Evolutionary conservation across 1,140 invertebrate genomes (phyloP), one percentile per base, ranked within the genome.

Genomic region (Drosophila tropicalis): DNA sequence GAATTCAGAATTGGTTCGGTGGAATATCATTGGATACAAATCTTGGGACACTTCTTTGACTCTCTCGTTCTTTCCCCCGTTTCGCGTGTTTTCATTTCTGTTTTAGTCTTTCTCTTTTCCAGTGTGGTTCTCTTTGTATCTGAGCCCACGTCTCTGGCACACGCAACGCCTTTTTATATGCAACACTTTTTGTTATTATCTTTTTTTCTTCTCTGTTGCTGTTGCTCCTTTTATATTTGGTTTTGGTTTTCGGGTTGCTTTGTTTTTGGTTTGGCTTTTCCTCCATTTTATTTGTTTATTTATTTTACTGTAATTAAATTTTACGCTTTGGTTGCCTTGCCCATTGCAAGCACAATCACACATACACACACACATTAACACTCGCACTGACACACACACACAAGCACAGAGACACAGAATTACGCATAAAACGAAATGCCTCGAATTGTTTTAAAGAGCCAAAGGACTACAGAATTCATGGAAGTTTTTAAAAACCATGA

Each of bases 231-330:
- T 34, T 69, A 58, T 74, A 67, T 81, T 82, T 80, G 68, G 63
- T 68, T 76, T 76, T 66, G 62, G 62, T 76, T 81, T 71, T 72
- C 44, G 68, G 65, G 62, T 76, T 72, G 55, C 70, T 76, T 72
- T 74, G 75, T 79, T 69, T 71, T 72, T 79, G 68, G 67, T 66
- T 81, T 86, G 70, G 65, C 63, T 75, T 70, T 51, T 76, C 62
- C 76, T 75, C 41, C 69, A 51, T 71, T 87, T 81, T 81, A 58
- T 87, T 80, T 89, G 77, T 75, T 62, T 84, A 87, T 87, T 87
- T 89, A 84, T 89, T 89, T 87, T 71, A 47, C 69, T 71, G 79
- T 87, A 87, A 87, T 87, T 87, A 87, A 87, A 89, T 87, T 84
- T 87, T 79, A 87, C 79, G 84, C 83, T 87, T 87, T 87, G 79